phyloP scores from a whole-genome alignment of 2,888 invertebrate species.

The Eilema griseolum region DNA sequence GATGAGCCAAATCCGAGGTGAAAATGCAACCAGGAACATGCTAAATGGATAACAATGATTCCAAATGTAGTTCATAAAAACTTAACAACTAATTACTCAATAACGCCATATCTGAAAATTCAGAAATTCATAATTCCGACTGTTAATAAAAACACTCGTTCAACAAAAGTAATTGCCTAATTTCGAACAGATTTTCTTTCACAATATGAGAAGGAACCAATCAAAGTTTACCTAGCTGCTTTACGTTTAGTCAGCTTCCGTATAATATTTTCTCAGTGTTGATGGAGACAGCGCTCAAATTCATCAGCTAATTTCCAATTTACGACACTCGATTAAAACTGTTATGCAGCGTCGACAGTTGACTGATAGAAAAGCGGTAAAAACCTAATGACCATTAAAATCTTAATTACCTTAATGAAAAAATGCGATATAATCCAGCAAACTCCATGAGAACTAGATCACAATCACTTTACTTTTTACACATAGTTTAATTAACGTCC shows the following conservation, averaged over 20 bases:
- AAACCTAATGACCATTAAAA: constrained; percentile 39
- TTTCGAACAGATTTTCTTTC: background rate
- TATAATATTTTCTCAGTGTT: background rate
- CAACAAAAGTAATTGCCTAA: background rate
- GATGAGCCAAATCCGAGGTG: too few species aligned
- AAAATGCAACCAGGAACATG: too few species aligned
- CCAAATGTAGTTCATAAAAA: too few species aligned
- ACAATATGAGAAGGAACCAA: background rate
- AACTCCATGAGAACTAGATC: constrained; percentile 36
- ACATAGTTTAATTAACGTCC: constrained; percentile 31
- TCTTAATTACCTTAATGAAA: constrained; percentile 54
- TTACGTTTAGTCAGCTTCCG: too few species aligned
- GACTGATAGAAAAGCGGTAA: constrained; percentile 20
- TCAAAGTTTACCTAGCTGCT: background rate
- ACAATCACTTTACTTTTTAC: constrained; percentile 35
- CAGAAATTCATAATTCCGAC: too few species aligned
- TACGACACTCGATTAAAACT: constrained; percentile 32
- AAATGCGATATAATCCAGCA: constrained; percentile 49
- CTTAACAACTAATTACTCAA: too few species aligned
- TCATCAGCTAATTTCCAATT: constrained; percentile 31
- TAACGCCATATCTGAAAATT: too few species aligned
- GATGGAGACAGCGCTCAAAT: background rate
- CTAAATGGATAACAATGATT: background rate
- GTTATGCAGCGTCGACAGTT: constrained; percentile 37
- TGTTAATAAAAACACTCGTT: background rate